Conservation (phyloP, 2,797 vertebrate species). For the Bovichtus diacanthus region DNA sequence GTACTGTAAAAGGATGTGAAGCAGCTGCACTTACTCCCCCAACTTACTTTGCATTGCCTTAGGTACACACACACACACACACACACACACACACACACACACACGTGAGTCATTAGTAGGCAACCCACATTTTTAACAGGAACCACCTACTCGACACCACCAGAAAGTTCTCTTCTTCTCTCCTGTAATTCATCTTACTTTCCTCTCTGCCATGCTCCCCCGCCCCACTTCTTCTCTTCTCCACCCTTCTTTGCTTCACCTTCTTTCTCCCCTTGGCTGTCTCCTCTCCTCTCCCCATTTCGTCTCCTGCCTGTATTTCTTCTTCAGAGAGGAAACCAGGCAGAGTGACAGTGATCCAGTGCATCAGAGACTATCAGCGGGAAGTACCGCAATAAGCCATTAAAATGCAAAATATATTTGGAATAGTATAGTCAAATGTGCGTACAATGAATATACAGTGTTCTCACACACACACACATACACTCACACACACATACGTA, state of each 20-base stretch:
- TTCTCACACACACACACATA: neutral
- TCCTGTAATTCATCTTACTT: slow-evolving; percentile 48
- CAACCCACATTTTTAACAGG: slow-evolving; percentile 58
- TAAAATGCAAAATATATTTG: slow-evolving; percentile 20
- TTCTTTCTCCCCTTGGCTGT: neutral
- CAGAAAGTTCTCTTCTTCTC: slow-evolving; percentile 45
- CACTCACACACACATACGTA: neutral
- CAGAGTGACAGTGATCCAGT: neutral
- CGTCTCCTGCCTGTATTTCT: neutral
- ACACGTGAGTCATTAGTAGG: slow-evolving; percentile 60
- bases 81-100: slow-evolving; percentile 22
- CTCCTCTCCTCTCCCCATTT: neutral
- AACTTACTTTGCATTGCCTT: slow-evolving; percentile 59
- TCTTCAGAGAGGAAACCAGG: slow-evolving; percentile 3
- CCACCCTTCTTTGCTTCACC: neutral
- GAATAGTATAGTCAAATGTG: slow-evolving; percentile 3
- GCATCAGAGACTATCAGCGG: slow-evolving; percentile 1
- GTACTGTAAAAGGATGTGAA: slow-evolving; percentile 49
- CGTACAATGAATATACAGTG: neutral
- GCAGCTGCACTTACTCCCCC: slow-evolving; percentile 38
- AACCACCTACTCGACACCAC: slow-evolving; percentile 51
- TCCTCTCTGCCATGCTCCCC: slow-evolving; percentile 10
- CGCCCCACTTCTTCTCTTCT: neutral
- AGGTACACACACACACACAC: slow-evolving; percentile 38
- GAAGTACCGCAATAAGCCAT: neutral